These are phyloP conservation scores for Phasianus colchicus DNA, from an alignment of 2,113 vertebrate genomes.

Conservation along the genomic window DNA sequence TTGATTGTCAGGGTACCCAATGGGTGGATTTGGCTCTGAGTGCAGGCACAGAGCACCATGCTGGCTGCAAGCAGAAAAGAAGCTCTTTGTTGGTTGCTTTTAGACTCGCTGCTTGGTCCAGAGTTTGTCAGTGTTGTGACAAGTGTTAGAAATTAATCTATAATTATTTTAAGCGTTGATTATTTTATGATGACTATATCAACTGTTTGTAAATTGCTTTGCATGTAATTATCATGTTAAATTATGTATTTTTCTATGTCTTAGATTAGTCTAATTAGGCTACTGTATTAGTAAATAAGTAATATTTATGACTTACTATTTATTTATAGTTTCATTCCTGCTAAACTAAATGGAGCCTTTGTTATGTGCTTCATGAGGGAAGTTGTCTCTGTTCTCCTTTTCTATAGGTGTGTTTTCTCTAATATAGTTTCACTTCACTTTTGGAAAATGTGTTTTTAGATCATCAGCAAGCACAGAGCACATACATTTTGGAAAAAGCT, in stretches of 20 bases:
- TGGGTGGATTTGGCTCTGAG: not conserved
- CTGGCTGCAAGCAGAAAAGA: not conserved
- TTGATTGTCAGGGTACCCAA: accelerated
- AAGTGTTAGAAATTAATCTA: not conserved
- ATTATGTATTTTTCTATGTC: not conserved
- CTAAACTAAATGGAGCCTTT: constrained; percentile 1
- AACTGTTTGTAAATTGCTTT: not conserved
- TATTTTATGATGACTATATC: not conserved
- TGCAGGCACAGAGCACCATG: not conserved
- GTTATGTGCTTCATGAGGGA: not conserved
- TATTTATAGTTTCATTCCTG: not conserved
- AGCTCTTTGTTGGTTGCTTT: accelerated
- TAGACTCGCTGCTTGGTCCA: not conserved
- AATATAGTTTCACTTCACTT: not conserved
- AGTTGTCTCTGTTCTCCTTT: constrained; percentile 1
- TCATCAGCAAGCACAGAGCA: not conserved
- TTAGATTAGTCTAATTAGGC: not conserved
- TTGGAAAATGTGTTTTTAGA: not conserved
- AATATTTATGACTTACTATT: constrained; percentile 41
- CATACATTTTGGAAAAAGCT: not conserved
- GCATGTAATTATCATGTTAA: not conserved
- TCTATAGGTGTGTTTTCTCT: not conserved
- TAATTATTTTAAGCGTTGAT: constrained; percentile 9
- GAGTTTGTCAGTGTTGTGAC: not conserved
- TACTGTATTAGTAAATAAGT: not conserved